Evolutionary conservation across 92 coral and sea anemone species (phyloP).

Genomic region (Phymanthus crucifer): DNA sequence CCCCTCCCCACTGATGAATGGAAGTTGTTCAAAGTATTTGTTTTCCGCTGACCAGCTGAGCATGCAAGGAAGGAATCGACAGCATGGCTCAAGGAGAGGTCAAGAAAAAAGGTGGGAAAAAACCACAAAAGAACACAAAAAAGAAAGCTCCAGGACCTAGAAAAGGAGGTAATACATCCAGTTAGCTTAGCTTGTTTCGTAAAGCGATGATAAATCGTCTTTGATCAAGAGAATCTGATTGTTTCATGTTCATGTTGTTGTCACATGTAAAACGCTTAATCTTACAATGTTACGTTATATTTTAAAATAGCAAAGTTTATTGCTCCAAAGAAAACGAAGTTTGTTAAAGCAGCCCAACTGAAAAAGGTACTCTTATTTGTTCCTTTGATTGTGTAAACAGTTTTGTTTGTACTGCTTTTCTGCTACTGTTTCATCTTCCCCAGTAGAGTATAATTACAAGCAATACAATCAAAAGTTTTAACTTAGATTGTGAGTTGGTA

Average conservation of each 20-base stretch:
- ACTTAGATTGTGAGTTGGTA: too few species aligned
- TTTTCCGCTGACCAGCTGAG: too few species aligned
- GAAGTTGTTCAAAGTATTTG: too few species aligned
- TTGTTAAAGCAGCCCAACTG: slow-evolving; percentile 62
- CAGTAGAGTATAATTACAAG: too few species aligned
- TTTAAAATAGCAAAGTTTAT: slow-evolving; percentile 47
- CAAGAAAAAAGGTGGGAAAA: slow-evolving; percentile 67
- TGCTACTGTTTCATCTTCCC: too few species aligned
- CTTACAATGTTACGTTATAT: neutral
- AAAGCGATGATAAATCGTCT: neutral
- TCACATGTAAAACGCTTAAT: neutral
- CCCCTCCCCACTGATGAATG: too few species aligned
- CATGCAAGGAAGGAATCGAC: too few species aligned
- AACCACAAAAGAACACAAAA: slow-evolving; percentile 61
- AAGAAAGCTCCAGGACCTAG: slow-evolving; percentile 84
- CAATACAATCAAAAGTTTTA: too few species aligned
- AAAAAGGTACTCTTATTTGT: slow-evolving; percentile 57
- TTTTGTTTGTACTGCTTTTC: neutral
- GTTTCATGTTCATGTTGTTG: neutral
- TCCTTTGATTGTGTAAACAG: neutral
- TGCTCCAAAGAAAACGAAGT: slow-evolving; percentile 68
- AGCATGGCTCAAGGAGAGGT: slow-evolving; percentile 89
- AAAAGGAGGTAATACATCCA: slow-evolving; percentile 76
- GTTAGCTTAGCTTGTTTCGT: neutral
- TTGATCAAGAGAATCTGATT: neutral